Evolutionary conservation across 1,140 invertebrate species (phyloP).

Genomic region (Asbolus verrucosus): DNA sequence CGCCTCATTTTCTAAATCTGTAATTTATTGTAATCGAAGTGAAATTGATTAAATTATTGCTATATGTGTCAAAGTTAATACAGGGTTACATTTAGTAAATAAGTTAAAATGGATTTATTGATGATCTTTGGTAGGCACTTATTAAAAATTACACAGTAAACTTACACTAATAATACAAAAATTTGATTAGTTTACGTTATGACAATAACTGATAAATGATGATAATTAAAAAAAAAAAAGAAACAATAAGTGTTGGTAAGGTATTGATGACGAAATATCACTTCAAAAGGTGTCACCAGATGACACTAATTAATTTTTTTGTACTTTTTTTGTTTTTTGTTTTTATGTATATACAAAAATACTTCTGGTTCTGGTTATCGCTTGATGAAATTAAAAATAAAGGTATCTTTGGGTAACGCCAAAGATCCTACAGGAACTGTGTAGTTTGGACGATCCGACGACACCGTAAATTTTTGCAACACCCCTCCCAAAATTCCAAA

Average conservation of each 20-base stretch:
- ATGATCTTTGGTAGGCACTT: constrained; percentile 17
- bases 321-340: neutral
- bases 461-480: constrained; percentile 79
- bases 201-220: neutral
- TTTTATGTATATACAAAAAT: neutral
- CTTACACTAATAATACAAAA: constrained; percentile 27
- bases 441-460: constrained; percentile 68
- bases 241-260: neutral
- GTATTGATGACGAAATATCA: too few species aligned
- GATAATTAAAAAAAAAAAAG: neutral
- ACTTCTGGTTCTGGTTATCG: constrained; percentile 39
- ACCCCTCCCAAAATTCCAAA: constrained; percentile 80
- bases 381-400: constrained; percentile 65
- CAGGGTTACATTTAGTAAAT: too few species aligned
- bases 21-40: constrained; percentile 21
- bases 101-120: constrained; percentile 5
- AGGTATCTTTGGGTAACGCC: constrained; percentile 75
- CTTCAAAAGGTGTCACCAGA: neutral
- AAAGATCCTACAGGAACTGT: constrained; percentile 74
- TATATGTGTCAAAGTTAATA: constrained; percentile 23
- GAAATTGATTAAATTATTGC: constrained; percentile 24
- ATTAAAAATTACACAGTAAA: neutral
- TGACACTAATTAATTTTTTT: neutral
- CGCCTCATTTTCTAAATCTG: constrained; percentile 3
- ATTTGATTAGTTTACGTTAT: neutral